Evolutionary conservation across 2,797 vertebrate species (phyloP), one percentile per base, ranked within the genome.

Genomic region (Tapera naevia): DNA sequence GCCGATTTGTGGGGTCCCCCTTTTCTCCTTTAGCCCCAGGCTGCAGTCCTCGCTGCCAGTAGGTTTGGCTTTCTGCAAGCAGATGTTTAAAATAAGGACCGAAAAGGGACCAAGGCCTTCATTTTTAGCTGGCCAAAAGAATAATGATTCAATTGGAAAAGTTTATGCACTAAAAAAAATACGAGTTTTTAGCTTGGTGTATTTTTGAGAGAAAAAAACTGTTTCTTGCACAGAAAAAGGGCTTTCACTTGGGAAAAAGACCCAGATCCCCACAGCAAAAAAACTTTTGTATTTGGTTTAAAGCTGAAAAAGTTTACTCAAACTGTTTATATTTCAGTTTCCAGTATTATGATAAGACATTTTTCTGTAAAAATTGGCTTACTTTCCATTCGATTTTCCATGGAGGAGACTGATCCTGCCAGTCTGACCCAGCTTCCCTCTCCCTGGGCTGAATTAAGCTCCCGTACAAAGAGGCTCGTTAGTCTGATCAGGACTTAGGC

Each of bases 1-100:
- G 32, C 43, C 35, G 21, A 80, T 12, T 45, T 13, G 0, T 0
- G 0, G 76, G 21, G 37, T 30, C 53, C 32, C 51, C 4, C 0
- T 50, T 28, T 56, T 22, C 22, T 43, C 37, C 65, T 9, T 43
- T 19, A 14, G 10, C 24, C 45, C 86, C 91, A 91, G 91, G 93
- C 92, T 91, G 93, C 92, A 93, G 92, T 95, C 94, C 95, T 95
- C 62, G 0, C 57, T 32, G 41, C 67, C 67, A 11, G 0, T 17
- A 45, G 48, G 64, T 76, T 64, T 7, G 7, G 64, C 87, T 89
- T 82, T 43, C 39, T 27, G 60, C 35, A 32, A 89, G 71, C 41
- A 56, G 53, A 33, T 30, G 22, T 67, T 93, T 37, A 17, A 85
- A 67, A 17, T 18, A 7, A 85, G 33, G 69, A 15, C 32, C 58